Percentiles rank a stretch among this genome's conserved stretches.
phyloP scores from a whole-genome alignment of 2,113 vertebrate genomes.

The Labrus mixtus region DNA sequence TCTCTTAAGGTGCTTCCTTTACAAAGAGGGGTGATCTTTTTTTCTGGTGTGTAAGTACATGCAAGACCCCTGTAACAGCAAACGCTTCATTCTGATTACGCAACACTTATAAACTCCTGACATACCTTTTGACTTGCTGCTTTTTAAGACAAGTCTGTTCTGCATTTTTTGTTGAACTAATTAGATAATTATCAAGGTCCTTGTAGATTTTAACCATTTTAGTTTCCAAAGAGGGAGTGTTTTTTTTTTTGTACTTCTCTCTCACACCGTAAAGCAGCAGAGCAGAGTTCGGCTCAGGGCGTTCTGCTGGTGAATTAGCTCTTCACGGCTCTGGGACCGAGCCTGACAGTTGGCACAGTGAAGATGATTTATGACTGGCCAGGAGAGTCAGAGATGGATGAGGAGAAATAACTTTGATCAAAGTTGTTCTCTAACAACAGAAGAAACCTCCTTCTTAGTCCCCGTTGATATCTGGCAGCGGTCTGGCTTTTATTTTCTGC shows the following conservation, averaged over 20 bases:
- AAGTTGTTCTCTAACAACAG: constrained; percentile 79
- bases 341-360: constrained; percentile 78
- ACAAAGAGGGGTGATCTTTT: constrained; percentile 22
- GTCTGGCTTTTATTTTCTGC: constrained; percentile 57
- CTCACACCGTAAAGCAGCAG: constrained; percentile 52
- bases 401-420: constrained; percentile 81
- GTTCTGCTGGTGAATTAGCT: constrained; percentile 69
- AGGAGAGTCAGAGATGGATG: constrained; percentile 82
- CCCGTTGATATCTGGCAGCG: constrained; percentile 61
- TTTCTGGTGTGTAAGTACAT: constrained; percentile 15
- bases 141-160: neutral
- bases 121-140: neutral
- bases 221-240: constrained; percentile 1
- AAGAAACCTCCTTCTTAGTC: constrained; percentile 62
- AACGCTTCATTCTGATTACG: constrained; percentile 20
- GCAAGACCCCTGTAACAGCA: constrained; percentile 17
- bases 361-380: constrained; percentile 82
- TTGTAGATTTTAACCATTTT: constrained; percentile 11
- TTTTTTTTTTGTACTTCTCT: constrained; percentile 3
- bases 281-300: constrained; percentile 53
- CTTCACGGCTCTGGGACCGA: constrained; percentile 73
- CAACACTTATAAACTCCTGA: neutral
- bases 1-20: constrained; percentile 33
- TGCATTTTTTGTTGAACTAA: constrained; percentile 12
- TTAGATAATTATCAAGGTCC: constrained; percentile 5